Conservation (phyloP, 2,888 invertebrate species). For the Drosophila colorata region DNA sequence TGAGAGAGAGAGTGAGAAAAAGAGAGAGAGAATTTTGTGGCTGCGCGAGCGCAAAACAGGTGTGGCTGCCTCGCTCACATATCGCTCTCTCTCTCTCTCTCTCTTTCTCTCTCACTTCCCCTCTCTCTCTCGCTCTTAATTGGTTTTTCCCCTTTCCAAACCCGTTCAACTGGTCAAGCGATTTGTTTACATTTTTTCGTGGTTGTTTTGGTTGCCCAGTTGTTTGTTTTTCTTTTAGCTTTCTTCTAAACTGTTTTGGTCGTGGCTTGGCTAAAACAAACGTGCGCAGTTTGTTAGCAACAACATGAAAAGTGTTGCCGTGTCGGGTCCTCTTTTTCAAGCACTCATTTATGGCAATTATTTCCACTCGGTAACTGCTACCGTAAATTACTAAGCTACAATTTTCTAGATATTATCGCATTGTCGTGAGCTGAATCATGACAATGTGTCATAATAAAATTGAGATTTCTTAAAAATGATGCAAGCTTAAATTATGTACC, state of each 20-base stretch:
- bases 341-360: neutral
- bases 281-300: constrained; percentile 55
- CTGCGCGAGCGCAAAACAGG: constrained; percentile 69
- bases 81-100: constrained; percentile 2
- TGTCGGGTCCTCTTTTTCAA: constrained; percentile 1
- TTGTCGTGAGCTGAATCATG: constrained; percentile 6
- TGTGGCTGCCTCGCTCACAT: constrained; percentile 58
- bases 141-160: constrained; percentile 38
- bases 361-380: neutral
- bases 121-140: constrained; percentile 3
- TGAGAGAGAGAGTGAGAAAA: neutral
- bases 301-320: constrained; percentile 40
- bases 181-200: constrained; percentile 77
- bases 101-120: constrained; percentile 3
- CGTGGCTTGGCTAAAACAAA: constrained; percentile 26
- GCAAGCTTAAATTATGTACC: neutral
- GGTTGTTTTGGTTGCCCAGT: constrained; percentile 50
- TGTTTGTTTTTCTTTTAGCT: constrained; percentile 34
- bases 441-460: constrained; percentile 1
- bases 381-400: constrained; percentile 30
- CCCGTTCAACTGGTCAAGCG: constrained; percentile 65
- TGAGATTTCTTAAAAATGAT: neutral
- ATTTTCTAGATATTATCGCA: constrained; percentile 15
- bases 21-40: constrained; percentile 33
- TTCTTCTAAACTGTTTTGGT: constrained; percentile 58